These are phyloP conservation scores for Teleogryllus occipitalis DNA, from an alignment of 1,140 invertebrate genomes.

Conservation along the genomic window DNA sequence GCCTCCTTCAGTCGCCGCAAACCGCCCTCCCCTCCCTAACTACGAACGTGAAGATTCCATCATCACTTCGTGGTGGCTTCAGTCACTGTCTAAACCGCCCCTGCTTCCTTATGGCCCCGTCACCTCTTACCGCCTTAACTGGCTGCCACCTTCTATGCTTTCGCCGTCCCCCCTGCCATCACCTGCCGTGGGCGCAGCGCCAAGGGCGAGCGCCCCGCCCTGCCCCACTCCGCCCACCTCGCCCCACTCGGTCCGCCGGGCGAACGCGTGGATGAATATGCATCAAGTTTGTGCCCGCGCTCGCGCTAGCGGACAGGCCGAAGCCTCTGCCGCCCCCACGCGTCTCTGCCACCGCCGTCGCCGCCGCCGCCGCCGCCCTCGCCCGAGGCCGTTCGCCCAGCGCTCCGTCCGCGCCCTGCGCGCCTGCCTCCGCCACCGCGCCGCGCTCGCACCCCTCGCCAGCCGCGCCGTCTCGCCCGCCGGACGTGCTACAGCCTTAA, in stretches of 20 bases:
- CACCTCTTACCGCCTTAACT: no score
- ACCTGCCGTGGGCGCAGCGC: not conserved
- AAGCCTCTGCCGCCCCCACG: no score
- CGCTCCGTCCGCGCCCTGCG: not conserved
- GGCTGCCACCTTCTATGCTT: not conserved
- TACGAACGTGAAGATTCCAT: no score
- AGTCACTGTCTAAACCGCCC: no score
- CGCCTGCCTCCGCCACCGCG: not conserved
- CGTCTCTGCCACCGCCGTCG: not conserved
- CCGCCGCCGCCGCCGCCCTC: no score
- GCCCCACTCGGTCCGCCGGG: not conserved
- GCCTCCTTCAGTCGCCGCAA: no score
- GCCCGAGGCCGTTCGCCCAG: no score
- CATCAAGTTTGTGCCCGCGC: not conserved
- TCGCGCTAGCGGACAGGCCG: not conserved
- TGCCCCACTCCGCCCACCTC: not conserved
- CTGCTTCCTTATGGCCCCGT: no score
- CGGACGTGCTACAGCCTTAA: constrained; percentile 9
- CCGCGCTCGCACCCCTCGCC: not conserved
- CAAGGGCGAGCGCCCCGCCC: not conserved
- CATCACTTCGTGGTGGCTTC: no score
- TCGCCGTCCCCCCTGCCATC: not conserved
- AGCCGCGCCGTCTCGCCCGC: not conserved
- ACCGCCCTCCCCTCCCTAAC: no score
- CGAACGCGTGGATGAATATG: constrained; percentile 14